phyloP scores from a whole-genome alignment of 2,888 invertebrate genomes.

The Harpalus rubripes region DNA sequence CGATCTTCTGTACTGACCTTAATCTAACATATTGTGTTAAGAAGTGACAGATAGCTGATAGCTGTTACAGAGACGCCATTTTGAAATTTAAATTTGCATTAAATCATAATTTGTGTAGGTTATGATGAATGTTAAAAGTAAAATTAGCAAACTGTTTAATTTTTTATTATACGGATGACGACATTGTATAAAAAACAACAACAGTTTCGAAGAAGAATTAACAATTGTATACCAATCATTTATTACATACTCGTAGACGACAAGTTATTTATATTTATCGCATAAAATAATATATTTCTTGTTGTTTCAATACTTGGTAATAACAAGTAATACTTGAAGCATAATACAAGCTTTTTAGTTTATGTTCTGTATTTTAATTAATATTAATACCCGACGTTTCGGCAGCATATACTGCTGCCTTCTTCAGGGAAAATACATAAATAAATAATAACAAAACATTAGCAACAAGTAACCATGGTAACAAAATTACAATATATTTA shows the following conservation, averaged over 20 bases:
- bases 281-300: too few relatives aligned
- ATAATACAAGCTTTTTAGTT: too few relatives aligned
- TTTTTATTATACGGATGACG: slow-evolving; percentile 42
- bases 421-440: too few relatives aligned
- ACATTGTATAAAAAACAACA: slow-evolving; percentile 26
- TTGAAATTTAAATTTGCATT: slow-evolving; percentile 42
- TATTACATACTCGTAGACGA: not conserved
- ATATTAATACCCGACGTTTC: too few relatives aligned
- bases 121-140: slow-evolving; percentile 48
- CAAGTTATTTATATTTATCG: too few relatives aligned
- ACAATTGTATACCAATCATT: slow-evolving; percentile 12
- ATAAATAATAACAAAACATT: too few relatives aligned
- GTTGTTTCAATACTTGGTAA: not conserved
- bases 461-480: too few relatives aligned
- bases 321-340: too few relatives aligned
- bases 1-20: slow-evolving; percentile 28
- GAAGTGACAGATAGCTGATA: slow-evolving; percentile 33
- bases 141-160: slow-evolving; percentile 54
- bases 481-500: too few relatives aligned
- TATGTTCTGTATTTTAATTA: too few relatives aligned
- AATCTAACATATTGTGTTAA: slow-evolving; percentile 16
- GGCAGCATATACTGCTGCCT: too few relatives aligned
- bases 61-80: slow-evolving; percentile 6
- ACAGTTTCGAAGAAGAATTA: slow-evolving; percentile 40
- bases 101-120: slow-evolving; percentile 42